Conservation (phyloP, 2,797 vertebrate genomes). For the Melanogrammus aeglefinus region DNA sequence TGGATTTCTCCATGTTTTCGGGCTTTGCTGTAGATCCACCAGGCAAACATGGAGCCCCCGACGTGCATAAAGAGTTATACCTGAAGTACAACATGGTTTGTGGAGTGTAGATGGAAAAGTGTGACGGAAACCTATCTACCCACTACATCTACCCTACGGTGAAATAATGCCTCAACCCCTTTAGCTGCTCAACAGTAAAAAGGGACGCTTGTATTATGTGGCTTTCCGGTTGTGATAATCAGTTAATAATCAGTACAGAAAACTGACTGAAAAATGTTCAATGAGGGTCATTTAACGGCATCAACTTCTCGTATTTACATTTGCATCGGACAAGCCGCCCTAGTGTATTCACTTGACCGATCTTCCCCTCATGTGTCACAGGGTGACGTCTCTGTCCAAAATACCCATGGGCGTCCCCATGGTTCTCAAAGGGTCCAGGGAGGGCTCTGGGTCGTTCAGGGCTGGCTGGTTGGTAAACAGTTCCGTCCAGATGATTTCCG, state of each 20-base stretch:
- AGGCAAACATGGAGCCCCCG: constrained; percentile 73
- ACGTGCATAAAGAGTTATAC: constrained; percentile 74
- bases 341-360: neutral
- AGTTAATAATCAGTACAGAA: constrained; percentile 30
- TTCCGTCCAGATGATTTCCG: constrained; percentile 63
- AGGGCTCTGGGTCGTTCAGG: neutral
- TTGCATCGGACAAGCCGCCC: no score
- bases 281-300: neutral
- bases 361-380: constrained; percentile 41
- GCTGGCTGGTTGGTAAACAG: constrained; percentile 52
- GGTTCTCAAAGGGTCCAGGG: neutral
- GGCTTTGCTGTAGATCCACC: constrained; percentile 74
- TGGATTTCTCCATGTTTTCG: neutral
- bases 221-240: neutral
- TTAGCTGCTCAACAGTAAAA: neutral
- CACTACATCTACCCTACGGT: constrained; percentile 68
- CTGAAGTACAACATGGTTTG: constrained; percentile 40
- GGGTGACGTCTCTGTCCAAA: constrained; percentile 37
- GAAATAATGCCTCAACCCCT: constrained; percentile 47
- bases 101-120: constrained; percentile 79
- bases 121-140: constrained; percentile 69
- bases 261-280: constrained; percentile 46
- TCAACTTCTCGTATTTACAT: neutral
- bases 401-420: neutral
- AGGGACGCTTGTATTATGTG: neutral